Evolutionary conservation across 2,797 vertebrate genomes (phyloP).

Genomic region (Eulemur rubriventer): DNA sequence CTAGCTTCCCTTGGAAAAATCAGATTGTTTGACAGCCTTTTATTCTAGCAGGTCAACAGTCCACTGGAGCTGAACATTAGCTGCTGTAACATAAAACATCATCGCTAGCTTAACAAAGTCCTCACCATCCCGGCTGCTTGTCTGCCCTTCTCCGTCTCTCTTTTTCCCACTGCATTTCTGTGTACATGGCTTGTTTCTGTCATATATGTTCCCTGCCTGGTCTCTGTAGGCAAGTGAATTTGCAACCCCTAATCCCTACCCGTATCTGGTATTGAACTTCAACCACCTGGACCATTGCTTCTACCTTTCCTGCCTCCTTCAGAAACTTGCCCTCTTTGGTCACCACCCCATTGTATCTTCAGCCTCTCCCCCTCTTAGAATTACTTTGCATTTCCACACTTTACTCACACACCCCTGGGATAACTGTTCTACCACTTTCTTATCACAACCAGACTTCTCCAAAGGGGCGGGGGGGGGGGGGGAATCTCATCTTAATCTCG

Average conservation of each 20-base stretch:
- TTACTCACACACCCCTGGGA: not conserved
- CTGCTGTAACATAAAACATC: too few relatives aligned
- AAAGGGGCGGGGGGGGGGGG: not conserved
- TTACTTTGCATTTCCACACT: not conserved
- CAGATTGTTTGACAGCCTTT: not conserved
- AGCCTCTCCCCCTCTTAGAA: not conserved
- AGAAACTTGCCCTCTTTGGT: not conserved
- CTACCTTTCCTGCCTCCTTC: not conserved
- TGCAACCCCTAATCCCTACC: not conserved
- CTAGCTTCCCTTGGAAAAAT: not conserved
- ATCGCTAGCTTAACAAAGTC: too few relatives aligned
- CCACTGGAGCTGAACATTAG: not conserved
- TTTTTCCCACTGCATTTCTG: not conserved
- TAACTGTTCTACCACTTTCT: not conserved
- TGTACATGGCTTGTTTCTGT: not conserved
- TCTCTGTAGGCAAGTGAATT: not conserved
- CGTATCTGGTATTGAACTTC: not conserved
- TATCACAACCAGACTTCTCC: not conserved
- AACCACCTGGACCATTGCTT: too few relatives aligned
- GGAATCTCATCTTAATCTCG: not conserved
- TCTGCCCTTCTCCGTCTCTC: not conserved
- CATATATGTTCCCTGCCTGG: not conserved
- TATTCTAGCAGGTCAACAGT: not conserved
- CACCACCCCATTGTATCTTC: not conserved
- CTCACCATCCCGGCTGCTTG: rapidly evolving